Evolutionary conservation across 2,888 invertebrate species (phyloP).

Genomic region (Podabrus alpinus): DNA sequence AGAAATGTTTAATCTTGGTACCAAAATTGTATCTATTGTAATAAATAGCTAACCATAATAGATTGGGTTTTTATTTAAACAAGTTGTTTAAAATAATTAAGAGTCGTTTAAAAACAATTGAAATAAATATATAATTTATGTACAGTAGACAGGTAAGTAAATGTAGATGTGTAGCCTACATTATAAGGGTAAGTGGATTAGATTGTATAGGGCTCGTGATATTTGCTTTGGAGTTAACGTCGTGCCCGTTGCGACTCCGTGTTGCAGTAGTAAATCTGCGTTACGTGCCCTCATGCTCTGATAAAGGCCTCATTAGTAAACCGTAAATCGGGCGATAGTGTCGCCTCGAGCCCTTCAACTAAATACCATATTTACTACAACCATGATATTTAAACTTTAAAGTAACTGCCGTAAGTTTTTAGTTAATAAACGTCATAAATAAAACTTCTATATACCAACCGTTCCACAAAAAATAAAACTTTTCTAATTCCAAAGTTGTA

Average conservation of each 20-base stretch:
- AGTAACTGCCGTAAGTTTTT: constrained; percentile 35
- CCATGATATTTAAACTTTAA: constrained; percentile 35
- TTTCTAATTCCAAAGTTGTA: neutral
- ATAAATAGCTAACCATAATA: neutral
- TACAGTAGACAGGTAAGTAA: constrained; percentile 24
- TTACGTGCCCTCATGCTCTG: constrained; percentile 57
- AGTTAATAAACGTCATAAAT: constrained; percentile 35
- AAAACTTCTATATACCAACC: constrained; percentile 20
- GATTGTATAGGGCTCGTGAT: constrained; percentile 34
- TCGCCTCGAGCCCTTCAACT: constrained; percentile 39
- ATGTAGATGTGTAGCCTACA: constrained; percentile 8
- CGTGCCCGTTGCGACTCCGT: constrained; percentile 37
- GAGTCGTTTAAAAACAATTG: constrained; percentile 5
- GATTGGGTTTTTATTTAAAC: neutral
- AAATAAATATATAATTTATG: constrained; percentile 31
- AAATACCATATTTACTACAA: constrained; percentile 38
- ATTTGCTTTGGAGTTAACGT: constrained; percentile 50
- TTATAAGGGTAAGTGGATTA: constrained; percentile 20
- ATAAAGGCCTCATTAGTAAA: constrained; percentile 60
- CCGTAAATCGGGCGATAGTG: constrained; percentile 55
- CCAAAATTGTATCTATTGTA: neutral
- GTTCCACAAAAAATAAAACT: neutral
- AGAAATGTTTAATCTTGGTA: neutral
- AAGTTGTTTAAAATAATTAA: neutral
- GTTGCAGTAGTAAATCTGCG: constrained; percentile 56